These are phyloP conservation scores for Amblyjoppa fuscipennis DNA, from an alignment of 2,888 invertebrate species.

Conservation along the genomic window DNA sequence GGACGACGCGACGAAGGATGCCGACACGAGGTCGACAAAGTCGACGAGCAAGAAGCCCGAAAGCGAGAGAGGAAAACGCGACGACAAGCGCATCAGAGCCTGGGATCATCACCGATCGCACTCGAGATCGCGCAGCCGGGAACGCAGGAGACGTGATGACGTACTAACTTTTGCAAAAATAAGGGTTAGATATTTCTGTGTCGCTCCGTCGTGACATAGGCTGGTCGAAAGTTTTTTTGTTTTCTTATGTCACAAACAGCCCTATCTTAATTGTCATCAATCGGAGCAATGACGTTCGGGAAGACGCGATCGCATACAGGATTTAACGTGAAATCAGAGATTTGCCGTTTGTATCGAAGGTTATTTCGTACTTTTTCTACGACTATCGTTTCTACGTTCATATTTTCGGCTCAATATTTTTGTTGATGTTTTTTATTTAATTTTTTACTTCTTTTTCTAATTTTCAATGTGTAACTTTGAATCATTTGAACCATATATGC, in stretches of 20 bases:
- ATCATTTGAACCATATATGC: too few species aligned
- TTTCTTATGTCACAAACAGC: background rate
- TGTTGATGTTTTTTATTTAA: too few species aligned
- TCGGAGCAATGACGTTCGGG: conserved; percentile 24
- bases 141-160: conserved; percentile 88
- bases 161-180: conserved; percentile 93
- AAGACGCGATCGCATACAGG: background rate
- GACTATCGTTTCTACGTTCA: too few species aligned
- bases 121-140: conserved; percentile 82
- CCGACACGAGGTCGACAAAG: conserved; percentile 86
- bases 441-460: background rate
- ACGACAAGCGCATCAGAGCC: conserved; percentile 83
- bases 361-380: background rate
- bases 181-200: conserved; percentile 86
- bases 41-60: conserved; percentile 85
- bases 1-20: conserved; percentile 81
- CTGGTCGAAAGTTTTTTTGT: conserved; percentile 40
- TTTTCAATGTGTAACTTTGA: background rate
- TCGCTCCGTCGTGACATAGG: conserved; percentile 61
- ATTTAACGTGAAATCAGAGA: background rate
- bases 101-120: conserved; percentile 82
- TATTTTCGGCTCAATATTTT: too few species aligned
- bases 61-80: conserved; percentile 81
- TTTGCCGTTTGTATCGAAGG: background rate
- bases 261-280: background rate